Evolutionary conservation across 2,888 invertebrate species (phyloP).

Genomic region (Diloba caeruleocephala): DNA sequence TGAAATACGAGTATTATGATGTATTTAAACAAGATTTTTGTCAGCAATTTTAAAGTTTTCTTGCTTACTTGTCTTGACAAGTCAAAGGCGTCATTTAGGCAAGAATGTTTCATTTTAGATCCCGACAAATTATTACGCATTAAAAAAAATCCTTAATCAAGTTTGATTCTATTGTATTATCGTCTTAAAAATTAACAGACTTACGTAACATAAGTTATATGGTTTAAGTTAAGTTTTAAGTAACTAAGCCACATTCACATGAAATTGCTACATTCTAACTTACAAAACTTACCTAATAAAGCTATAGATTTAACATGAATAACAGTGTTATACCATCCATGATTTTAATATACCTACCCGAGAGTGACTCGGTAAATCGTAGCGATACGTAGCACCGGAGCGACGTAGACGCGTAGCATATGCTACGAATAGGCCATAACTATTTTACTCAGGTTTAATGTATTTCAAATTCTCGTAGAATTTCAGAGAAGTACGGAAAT

Average conservation of each 20-base stretch:
- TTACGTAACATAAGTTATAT: conserved; percentile 24
- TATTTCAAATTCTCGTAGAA: conserved; percentile 50
- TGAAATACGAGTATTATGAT: background rate
- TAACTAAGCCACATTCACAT: conserved; percentile 30
- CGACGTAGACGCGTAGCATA: conserved; percentile 60
- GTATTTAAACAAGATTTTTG: background rate
- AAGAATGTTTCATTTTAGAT: too few relatives aligned
- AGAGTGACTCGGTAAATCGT: conserved; percentile 43
- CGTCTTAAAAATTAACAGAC: conserved; percentile 32
- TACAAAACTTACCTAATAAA: conserved; percentile 50
- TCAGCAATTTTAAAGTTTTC: too few relatives aligned
- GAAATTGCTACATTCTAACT: conserved; percentile 24
- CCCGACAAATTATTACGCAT: too few relatives aligned
- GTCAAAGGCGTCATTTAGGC: too few relatives aligned
- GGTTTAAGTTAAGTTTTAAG: conserved; percentile 36
- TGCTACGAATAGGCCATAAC: conserved; percentile 65
- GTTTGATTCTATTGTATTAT: conserved; percentile 25
- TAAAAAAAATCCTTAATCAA: background rate
- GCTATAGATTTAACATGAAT: conserved; percentile 44
- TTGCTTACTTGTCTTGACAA: too few relatives aligned
- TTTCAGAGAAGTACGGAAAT: conserved; percentile 20
- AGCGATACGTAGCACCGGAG: conserved; percentile 38
- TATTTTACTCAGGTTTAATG: conserved; percentile 55
- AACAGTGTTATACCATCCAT: conserved; percentile 31
- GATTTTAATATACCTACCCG: conserved; percentile 50